Evolutionary conservation across 2,888 invertebrate species (phyloP), one percentile per base, ranked within the genome.

Genomic region (Lypha dubia): DNA sequence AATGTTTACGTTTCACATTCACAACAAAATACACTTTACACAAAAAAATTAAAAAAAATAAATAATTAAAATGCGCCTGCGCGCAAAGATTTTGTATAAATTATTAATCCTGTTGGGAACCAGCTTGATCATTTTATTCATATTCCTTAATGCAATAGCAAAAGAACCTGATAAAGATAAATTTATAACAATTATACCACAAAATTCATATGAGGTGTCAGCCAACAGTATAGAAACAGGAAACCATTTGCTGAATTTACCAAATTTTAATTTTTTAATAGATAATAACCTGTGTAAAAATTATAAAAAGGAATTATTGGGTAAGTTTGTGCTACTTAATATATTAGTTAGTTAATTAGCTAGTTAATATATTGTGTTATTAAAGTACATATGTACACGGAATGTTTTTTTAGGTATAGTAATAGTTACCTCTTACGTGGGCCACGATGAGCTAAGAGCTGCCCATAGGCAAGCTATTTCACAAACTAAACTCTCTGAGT

Each of bases 351-450:
- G n/a, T n/a, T n/a, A n/a, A n/a, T n/a, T n/a, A n/a, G n/a, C n/a
- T n/a, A n/a, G n/a, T n/a, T n/a, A n/a, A n/a, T 3, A 49, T 13
- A 20, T 20, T 51, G 20, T 13, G 5, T 17, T 35, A 51, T 20
- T 67, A 32, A 65, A 3, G 15, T 15, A 44, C 15, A 5, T 58
- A 11, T 7, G 2, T 17, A 11, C 3, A 38, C 13, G 13, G 3
- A 38, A 38, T 8, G 13, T 13, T 6, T 15, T 70, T 71, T 9
- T 20, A 92, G 92, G 91, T 53, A 87, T 92, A 63, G 93, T 95
- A 71, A 93, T 97, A 77, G 94, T 97, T 28, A 96, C 96, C 15
- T 97, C 96, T 0, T 96, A 96, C 91, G 95, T 95, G 20, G 95
- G 95, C 0, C 95, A 97, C 91, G 93, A 95, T 38, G 94, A 95